Percentiles rank a stretch among this genome's conserved stretches.
Conservation (phyloP, 1,140 invertebrate genomes). For the Phthorimaea operculella region DNA sequence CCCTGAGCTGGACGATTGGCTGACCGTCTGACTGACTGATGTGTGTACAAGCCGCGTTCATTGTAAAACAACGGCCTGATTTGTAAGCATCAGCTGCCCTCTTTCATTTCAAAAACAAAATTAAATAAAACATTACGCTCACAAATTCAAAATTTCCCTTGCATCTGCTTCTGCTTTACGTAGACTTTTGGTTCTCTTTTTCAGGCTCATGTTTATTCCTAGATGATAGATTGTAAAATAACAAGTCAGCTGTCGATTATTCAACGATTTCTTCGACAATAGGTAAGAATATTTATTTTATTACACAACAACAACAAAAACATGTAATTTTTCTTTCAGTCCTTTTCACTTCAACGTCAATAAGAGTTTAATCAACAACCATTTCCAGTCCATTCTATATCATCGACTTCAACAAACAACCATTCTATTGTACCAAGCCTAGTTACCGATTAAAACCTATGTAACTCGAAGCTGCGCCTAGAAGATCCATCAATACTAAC, state of each 20-base stretch:
- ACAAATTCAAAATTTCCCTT: neutral
- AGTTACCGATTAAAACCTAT: neutral
- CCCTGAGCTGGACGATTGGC: conserved; percentile 24
- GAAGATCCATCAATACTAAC: conserved; percentile 3
- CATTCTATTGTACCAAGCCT: no score
- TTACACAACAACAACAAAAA: no score
- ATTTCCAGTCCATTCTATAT: no score
- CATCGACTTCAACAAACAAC: no score
- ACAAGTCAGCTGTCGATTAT: no score
- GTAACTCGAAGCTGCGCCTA: neutral
- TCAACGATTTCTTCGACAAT: no score
- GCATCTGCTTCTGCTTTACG: neutral
- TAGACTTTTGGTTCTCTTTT: neutral
- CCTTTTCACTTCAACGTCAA: no score
- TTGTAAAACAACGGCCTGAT: neutral
- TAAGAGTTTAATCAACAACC: no score
- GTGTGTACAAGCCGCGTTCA: conserved; percentile 26
- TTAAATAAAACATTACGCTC: neutral
- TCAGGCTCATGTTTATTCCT: no score
- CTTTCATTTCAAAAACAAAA: neutral
- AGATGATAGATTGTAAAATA: no score
- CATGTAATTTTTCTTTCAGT: no score
- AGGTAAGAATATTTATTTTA: no score
- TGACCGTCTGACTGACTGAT: conserved; percentile 29
- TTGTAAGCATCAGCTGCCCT: conserved; percentile 2